Percentiles rank a stretch among this genome's conserved stretches.
Evolutionary conservation across 2,113 vertebrate species (phyloP).

Genomic region (Tursiops truncatus): DNA sequence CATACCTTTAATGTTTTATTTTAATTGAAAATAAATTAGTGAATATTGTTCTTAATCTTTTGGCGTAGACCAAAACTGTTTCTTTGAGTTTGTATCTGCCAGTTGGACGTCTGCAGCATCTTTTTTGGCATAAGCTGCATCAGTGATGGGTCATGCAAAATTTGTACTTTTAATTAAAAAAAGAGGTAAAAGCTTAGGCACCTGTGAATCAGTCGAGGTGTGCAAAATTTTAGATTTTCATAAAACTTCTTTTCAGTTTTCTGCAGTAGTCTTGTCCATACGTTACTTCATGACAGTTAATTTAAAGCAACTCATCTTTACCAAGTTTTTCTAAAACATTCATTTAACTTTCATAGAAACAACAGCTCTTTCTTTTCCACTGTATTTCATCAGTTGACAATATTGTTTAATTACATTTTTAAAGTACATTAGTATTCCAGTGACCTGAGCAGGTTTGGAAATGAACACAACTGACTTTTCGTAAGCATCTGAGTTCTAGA

Average conservation of each 20-base stretch:
- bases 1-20: slow-evolving; percentile 30
- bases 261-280: neutral
- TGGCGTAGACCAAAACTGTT: neutral
- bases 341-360: neutral
- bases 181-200: neutral
- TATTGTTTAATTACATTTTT: slow-evolving; percentile 5
- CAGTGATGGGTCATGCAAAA: neutral
- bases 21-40: slow-evolving; percentile 14
- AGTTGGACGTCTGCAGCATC: neutral
- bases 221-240: slow-evolving; percentile 29
- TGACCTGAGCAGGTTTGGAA: neutral
- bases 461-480: neutral
- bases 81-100: slow-evolving; percentile 9
- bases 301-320: neutral
- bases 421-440: neutral
- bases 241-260: neutral
- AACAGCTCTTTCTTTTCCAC: neutral
- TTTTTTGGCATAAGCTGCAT: slow-evolving; percentile 12
- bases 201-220: neutral
- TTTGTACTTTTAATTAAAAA: slow-evolving; percentile 10
- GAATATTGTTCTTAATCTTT: neutral
- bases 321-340: neutral
- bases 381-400: neutral
- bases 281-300: neutral
- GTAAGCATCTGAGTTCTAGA: neutral